Conservation (phyloP, 2,888 invertebrate species). For the Tetragonula carbonaria region DNA sequence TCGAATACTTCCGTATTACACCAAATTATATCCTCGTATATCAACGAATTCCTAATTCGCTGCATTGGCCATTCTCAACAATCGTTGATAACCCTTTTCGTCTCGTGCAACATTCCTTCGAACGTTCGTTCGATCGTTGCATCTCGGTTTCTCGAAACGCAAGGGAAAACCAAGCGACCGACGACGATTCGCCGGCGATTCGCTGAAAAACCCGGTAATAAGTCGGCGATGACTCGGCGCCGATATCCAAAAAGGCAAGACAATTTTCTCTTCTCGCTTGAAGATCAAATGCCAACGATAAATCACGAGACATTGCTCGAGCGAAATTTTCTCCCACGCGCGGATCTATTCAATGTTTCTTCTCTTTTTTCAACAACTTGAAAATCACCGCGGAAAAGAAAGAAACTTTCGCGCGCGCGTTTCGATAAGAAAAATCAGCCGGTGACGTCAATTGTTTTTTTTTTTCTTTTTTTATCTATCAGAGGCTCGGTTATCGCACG, state of each 20-base stretch:
- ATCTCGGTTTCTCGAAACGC: too few species aligned
- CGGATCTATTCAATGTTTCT: background rate
- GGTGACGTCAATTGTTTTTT: conserved; percentile 56
- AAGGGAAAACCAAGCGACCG: too few species aligned
- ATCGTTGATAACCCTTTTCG: too few species aligned
- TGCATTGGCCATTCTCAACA: too few species aligned
- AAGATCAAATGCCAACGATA: conserved; percentile 34
- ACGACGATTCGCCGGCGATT: background rate
- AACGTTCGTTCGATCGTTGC: too few species aligned
- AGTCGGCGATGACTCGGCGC: conserved; percentile 40
- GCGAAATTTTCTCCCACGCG: conserved; percentile 3
- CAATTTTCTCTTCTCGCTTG: conserved; percentile 31
- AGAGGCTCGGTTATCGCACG: conserved; percentile 24
- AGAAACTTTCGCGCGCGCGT: background rate
- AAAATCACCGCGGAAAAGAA: background rate
- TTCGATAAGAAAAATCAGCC: conserved; percentile 18
- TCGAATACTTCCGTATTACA: too few species aligned
- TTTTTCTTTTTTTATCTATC: conserved; percentile 24
- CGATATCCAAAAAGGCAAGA: conserved; percentile 65
- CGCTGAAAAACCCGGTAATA: conserved; percentile 28
- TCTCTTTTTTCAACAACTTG: background rate
- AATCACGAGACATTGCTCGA: conserved; percentile 8
- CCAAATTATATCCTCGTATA: too few species aligned
- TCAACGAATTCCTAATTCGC: too few species aligned
- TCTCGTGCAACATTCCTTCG: too few species aligned